These are phyloP conservation scores for Ypsolopha scabrella DNA, from an alignment of 2,888 invertebrate species.

Conservation along the genomic window DNA sequence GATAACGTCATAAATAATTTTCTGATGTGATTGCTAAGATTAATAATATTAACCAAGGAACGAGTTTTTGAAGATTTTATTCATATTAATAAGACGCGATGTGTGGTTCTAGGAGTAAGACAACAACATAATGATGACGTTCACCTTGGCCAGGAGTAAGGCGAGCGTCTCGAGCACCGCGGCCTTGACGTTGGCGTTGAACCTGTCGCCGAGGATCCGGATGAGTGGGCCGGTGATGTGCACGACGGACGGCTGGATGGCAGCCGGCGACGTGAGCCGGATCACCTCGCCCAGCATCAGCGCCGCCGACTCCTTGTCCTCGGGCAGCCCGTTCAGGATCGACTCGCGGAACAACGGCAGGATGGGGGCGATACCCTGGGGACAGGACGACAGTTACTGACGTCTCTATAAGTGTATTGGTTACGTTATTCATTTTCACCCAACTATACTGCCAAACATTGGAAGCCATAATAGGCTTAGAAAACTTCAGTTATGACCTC, in stretches of 20 bases:
- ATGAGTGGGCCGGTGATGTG: conserved; percentile 98
- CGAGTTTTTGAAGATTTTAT: no score
- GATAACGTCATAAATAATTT: no score
- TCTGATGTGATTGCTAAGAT: no score
- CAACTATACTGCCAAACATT: no score
- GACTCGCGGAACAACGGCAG: conserved; percentile 97
- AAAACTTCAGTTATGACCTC: no score
- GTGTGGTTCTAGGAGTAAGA: no score
- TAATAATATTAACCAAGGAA: no score
- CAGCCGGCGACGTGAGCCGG: conserved; percentile 84
- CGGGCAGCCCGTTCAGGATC: conserved; percentile 93
- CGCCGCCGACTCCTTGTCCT: conserved; percentile 96
- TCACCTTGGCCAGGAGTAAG: conserved; percentile 88
- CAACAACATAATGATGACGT: background rate
- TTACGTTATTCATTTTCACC: no score
- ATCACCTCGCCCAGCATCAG: conserved; percentile 90
- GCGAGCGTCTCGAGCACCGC: conserved; percentile 96
- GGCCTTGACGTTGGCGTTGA: conserved; percentile 93
- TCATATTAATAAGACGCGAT: no score
- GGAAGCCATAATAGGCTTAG: no score
- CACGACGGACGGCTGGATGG: conserved; percentile 95
- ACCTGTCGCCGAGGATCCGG: conserved; percentile 95
- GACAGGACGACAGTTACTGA: no score
- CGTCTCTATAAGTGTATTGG: no score
- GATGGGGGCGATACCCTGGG: conserved; percentile 89